These are phyloP conservation scores for Sphinx pinastri DNA, from an alignment of 2,888 invertebrate species.

Conservation along the genomic window DNA sequence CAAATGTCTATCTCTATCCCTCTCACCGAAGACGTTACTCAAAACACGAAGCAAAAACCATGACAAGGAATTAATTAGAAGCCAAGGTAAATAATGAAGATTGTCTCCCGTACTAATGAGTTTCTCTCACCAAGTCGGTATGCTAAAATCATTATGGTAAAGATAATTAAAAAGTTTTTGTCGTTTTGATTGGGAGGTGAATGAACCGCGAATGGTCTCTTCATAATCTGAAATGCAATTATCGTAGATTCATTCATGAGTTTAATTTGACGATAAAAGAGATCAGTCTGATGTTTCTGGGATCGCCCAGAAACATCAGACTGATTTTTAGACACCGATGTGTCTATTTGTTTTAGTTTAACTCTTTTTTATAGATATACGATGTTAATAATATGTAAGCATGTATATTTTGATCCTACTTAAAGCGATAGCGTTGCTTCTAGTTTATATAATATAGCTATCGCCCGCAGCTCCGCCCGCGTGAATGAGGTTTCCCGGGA, in stretches of 20 bases:
- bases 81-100: constrained; percentile 83
- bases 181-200: constrained; percentile 63
- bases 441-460: no score
- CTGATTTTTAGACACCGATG: no score
- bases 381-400: no score
- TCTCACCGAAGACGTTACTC: constrained; percentile 71
- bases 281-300: no score
- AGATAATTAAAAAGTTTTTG: constrained; percentile 78
- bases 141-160: constrained; percentile 71
- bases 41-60: constrained; percentile 83
- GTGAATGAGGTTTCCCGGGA: no score
- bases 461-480: no score
- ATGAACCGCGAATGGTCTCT: constrained; percentile 53
- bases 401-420: no score
- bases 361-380: no score
- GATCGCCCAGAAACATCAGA: no score
- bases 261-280: not conserved
- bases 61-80: constrained; percentile 84
- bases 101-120: constrained; percentile 80
- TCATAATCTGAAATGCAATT: constrained; percentile 36
- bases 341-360: no score
- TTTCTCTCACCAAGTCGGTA: constrained; percentile 65
- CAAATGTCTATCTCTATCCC: constrained; percentile 48
- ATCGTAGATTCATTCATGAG: not conserved
- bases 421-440: no score